Evolutionary conservation across 2,888 invertebrate species (phyloP).

Genomic region (Calliopum simillimum): DNA sequence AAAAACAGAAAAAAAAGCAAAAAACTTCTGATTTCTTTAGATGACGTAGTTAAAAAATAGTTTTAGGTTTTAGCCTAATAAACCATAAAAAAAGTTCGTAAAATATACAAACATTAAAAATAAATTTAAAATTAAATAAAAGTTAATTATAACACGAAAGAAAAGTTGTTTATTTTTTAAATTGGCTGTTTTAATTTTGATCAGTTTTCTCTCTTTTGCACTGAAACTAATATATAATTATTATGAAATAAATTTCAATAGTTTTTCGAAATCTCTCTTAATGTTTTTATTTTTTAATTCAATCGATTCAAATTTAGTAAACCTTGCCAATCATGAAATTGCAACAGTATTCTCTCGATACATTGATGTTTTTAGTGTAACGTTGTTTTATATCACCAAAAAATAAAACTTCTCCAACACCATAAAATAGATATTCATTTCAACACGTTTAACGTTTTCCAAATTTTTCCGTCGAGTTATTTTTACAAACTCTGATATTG

Average conservation of each 20-base stretch:
- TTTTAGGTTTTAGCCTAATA: constrained; percentile 39
- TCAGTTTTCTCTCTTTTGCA: not conserved
- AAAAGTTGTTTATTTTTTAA: constrained; percentile 24
- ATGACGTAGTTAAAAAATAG: constrained; percentile 35
- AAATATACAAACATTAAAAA: constrained; percentile 20
- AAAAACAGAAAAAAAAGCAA: constrained; percentile 29
- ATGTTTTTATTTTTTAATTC: not conserved
- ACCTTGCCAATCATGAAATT: too few species aligned
- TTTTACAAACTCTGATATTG: too few species aligned
- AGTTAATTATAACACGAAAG: constrained; percentile 23
- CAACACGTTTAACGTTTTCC: too few species aligned
- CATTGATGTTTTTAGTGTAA: too few species aligned
- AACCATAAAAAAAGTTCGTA: constrained; percentile 28
- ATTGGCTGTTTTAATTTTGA: constrained; percentile 8
- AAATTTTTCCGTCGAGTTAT: too few species aligned
- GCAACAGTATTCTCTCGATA: too few species aligned
- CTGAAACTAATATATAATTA: too few species aligned
- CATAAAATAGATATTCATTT: too few species aligned
- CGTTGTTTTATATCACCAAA: too few species aligned
- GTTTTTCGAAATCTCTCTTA: not conserved
- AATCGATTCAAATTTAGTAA: too few species aligned
- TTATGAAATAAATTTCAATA: too few species aligned
- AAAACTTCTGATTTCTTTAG: constrained; percentile 39
- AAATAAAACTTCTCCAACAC: too few species aligned
- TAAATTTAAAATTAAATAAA: constrained; percentile 23